Evolutionary conservation across 2,888 invertebrate genomes (phyloP), one percentile per base, ranked within the genome.

Genomic region (Eupithecia subumbrata): DNA sequence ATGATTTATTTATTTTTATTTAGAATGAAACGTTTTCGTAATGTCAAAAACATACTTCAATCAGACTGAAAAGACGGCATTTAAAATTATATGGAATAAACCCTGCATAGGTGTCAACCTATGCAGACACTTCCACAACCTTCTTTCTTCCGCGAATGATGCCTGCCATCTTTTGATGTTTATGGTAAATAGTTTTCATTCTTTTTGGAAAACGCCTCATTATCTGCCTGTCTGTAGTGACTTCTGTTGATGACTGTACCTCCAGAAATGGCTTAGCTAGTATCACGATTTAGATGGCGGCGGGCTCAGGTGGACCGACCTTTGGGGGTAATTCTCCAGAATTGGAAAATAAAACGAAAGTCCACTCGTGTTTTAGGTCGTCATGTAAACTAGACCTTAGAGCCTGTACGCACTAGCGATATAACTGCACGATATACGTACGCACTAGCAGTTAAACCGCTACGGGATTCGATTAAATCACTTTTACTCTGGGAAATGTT

Each of bases 341-440:
- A 91, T 91, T 89, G 91, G 88, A 91, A 90, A 90, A 87, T 87
- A 87, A 88, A 91, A 90, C 83, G 87, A 90, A 87, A 90, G 90
- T 89, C 90, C 68, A 43, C 40, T 40, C 37, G n/a, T 43, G 40
- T 43, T 45, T 68, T 25, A 68, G 68, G 22, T 22, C 43, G 43
- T 40, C 43, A 22, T 43, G 68, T 43, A 68, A 40, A 68, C 66
- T 67, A 30, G 37, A n/a, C 66, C 37, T 67, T 67, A 22, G 34
- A 34, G 34, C n/a, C n/a, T 66, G 66, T 30, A 67, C 66, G 66
- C 60, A 60, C 60, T 60, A 60, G 60, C 25, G 14, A 25, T 60
- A 14, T 12, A 25, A 60, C 25, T 7, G 60, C 60, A 25, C 22
- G 60, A 12, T 60, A 25, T 30, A 3, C 30, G 30, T 60, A 25